Conservation (phyloP, 2,888 invertebrate genomes). For the Spodoptera picta region DNA sequence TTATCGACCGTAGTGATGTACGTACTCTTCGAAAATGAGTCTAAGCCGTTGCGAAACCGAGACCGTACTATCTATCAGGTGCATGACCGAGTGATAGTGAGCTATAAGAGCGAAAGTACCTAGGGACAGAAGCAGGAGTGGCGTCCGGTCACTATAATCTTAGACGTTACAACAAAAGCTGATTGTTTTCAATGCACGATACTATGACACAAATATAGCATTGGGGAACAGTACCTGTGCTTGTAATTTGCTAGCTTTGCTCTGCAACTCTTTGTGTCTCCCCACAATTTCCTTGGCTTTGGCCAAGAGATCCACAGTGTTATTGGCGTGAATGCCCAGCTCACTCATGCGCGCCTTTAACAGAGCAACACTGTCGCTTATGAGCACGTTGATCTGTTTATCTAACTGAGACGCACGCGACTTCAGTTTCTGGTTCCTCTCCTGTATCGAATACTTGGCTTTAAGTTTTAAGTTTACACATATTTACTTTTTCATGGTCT, state of each 20-base stretch:
- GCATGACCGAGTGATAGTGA: conserved; percentile 54
- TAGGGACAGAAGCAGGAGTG: conserved; percentile 47
- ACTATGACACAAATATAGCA: conserved; percentile 33
- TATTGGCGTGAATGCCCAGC: conserved; percentile 95
- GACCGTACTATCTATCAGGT: conserved; percentile 45
- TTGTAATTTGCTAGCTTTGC: conserved; percentile 95
- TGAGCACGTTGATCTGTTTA: conserved; percentile 96
- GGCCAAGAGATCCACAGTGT: conserved; percentile 94
- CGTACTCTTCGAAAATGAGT: conserved; percentile 53
- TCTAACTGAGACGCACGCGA: conserved; percentile 96
- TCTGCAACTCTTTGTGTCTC: conserved; percentile 96
- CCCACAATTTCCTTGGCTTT: conserved; percentile 97
- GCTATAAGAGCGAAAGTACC: conserved; percentile 54
- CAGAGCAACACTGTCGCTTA: conserved; percentile 96
- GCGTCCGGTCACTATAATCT: conserved; percentile 47
- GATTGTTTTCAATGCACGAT: conserved; percentile 53
- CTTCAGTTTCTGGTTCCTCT: conserved; percentile 94
- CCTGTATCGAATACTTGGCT: conserved; percentile 79
- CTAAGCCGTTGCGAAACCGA: conserved; percentile 46
- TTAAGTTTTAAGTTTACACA: conserved; percentile 36
- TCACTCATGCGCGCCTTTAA: conserved; percentile 97
- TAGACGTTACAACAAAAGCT: conserved; percentile 20
- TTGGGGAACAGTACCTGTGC: conserved; percentile 90
- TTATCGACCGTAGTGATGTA: conserved; percentile 44
- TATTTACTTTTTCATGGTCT: conserved; percentile 35